These are phyloP conservation scores for Terrapene triunguis DNA, from an alignment of 2,113 vertebrate genomes.

Conservation along the genomic window DNA sequence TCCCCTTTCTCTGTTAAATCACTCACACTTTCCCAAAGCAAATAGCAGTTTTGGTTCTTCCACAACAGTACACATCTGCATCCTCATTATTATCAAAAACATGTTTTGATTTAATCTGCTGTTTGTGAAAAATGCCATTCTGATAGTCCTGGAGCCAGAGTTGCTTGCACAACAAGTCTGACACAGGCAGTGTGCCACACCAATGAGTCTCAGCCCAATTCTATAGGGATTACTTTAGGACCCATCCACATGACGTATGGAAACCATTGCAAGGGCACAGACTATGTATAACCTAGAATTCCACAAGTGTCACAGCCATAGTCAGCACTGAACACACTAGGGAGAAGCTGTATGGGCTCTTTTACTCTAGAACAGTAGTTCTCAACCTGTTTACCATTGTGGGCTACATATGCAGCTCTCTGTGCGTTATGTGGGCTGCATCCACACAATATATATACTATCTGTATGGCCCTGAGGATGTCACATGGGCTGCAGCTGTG, in stretches of 20 bases:
- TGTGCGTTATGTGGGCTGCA: too few species aligned
- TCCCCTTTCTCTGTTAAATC: not conserved
- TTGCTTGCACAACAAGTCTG: not conserved
- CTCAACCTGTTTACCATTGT: too few species aligned
- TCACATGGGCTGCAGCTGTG: too few species aligned
- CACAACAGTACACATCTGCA: fast-evolving
- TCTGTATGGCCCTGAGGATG: too few species aligned
- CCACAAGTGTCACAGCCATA: not conserved
- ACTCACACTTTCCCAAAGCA: not conserved
- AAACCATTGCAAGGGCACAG: not conserved
- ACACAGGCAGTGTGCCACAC: not conserved
- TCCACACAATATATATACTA: too few species aligned
- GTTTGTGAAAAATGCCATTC: not conserved
- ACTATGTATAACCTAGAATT: not conserved
- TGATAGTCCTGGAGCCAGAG: not conserved
- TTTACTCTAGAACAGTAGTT: not conserved
- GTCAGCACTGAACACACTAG: not conserved
- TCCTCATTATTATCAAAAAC: not conserved
- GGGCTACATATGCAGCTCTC: too few species aligned
- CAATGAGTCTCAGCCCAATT: fast-evolving
- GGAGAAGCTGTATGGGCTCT: not conserved
- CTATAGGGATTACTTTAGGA: not conserved
- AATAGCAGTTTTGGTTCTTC: not conserved
- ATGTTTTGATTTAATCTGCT: not conserved
- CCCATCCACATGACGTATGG: not conserved